phyloP scores from a whole-genome alignment of 2,888 invertebrate genomes.

The Acanthococcus lagerstroemiae region DNA sequence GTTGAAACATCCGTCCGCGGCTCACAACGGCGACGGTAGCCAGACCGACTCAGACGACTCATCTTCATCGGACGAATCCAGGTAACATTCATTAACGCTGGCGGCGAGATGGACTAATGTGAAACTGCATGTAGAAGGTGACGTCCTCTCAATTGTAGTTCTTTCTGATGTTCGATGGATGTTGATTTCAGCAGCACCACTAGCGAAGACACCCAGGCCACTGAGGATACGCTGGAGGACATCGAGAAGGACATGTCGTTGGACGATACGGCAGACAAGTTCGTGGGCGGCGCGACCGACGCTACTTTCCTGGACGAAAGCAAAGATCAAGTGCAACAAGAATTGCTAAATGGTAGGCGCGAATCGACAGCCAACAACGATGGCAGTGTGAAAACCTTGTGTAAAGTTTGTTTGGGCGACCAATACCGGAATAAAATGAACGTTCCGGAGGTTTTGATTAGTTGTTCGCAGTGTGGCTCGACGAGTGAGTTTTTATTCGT shows the following conservation, averaged over 20 bases:
- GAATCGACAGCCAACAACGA: conserved; percentile 21
- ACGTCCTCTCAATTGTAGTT: no score
- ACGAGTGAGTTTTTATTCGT: conserved; percentile 48
- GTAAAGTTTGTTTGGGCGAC: conserved; percentile 45
- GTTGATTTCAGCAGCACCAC: conserved; percentile 19
- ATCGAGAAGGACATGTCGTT: conserved; percentile 21
- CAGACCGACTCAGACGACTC: conserved; percentile 46
- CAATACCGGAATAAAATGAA: conserved; percentile 45
- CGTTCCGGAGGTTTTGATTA: conserved; percentile 48
- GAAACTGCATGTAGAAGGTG: no score
- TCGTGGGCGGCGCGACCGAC: neutral
- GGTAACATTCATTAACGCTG: conserved; percentile 39
- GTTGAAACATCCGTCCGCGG: conserved; percentile 40
- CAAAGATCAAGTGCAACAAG: conserved; percentile 18
- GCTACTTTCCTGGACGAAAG: neutral
- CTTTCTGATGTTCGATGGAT: no score
- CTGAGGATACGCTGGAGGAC: conserved; percentile 23
- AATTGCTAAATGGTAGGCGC: conserved; percentile 27
- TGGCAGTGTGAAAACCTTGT: conserved; percentile 38
- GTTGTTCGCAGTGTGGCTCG: conserved; percentile 51
- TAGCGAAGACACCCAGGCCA: conserved; percentile 22
- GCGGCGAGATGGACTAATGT: neutral
- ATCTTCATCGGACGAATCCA: conserved; percentile 45
- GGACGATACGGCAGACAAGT: conserved; percentile 21
- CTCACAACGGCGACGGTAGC: conserved; percentile 37